Evolutionary conservation across 2,113 vertebrate species (phyloP).

Genomic region (Nerophis ophidion): DNA sequence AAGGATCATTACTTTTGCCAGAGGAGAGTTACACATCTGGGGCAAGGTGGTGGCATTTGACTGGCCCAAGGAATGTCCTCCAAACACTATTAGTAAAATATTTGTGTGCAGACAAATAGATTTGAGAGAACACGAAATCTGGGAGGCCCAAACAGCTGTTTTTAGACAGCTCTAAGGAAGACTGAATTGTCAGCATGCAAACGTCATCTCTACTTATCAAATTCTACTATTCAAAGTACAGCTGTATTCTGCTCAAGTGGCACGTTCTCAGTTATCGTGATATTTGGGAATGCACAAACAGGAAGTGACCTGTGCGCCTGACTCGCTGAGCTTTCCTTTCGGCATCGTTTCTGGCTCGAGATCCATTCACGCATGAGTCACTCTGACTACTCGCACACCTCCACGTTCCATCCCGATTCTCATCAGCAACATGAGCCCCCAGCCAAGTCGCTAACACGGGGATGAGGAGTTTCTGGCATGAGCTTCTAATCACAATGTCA

Average conservation of each 20-base stretch:
- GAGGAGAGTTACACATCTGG: too few relatives aligned
- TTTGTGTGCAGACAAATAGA: too few relatives aligned
- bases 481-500: slow-evolving; percentile 4
- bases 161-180: too few relatives aligned
- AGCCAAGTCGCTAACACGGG: not conserved
- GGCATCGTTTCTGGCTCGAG: not conserved
- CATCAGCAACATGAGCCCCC: not conserved
- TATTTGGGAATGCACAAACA: slow-evolving; percentile 13
- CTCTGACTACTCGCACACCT: not conserved
- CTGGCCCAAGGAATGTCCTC: too few relatives aligned
- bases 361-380: not conserved
- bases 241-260: not conserved
- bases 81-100: too few relatives aligned
- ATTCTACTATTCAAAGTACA: not conserved
- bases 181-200: too few relatives aligned
- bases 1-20: too few relatives aligned
- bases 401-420: not conserved
- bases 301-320: not conserved
- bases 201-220: too few relatives aligned
- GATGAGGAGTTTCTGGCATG: too few relatives aligned
- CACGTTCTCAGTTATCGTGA: not conserved
- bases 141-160: too few relatives aligned
- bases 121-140: too few relatives aligned
- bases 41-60: too few relatives aligned
- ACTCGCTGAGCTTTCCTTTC: not conserved